Conservation (phyloP, 2,888 invertebrate genomes). For the Teleogryllus oceanicus region DNA sequence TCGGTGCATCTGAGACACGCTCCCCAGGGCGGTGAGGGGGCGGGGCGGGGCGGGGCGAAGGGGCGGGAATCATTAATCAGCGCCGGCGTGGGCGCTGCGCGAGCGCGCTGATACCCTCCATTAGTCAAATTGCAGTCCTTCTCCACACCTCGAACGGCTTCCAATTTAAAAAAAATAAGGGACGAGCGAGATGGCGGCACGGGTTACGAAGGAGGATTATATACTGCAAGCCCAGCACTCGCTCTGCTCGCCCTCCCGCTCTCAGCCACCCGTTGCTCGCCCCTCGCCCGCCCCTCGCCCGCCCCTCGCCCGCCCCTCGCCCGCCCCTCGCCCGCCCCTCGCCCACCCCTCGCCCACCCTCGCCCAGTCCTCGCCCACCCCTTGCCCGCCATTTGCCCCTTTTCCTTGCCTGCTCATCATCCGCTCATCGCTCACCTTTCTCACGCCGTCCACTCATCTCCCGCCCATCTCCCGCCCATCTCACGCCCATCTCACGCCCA, state of each 20-base stretch:
- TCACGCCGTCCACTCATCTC: neutral
- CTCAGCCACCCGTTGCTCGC: too few relatives aligned
- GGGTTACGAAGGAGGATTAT: constrained; percentile 9
- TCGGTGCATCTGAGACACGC: neutral
- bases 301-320: too few relatives aligned
- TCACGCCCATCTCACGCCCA: neutral
- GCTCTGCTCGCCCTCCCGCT: neutral
- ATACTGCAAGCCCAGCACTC: neutral
- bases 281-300: too few relatives aligned
- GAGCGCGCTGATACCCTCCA: neutral
- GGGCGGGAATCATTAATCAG: neutral
- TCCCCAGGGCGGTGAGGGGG: neutral
- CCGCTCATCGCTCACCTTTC: too few relatives aligned
- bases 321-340: too few relatives aligned
- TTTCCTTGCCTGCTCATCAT: too few relatives aligned
- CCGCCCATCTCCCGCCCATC: neutral
- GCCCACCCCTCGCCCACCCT: too few relatives aligned
- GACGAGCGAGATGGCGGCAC: neutral
- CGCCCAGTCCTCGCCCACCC: too few relatives aligned
- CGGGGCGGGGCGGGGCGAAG: neutral
- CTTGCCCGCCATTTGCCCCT: too few relatives aligned
- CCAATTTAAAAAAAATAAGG: constrained; percentile 9
- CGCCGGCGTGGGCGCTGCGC: neutral
- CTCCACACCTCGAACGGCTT: constrained; percentile 10
- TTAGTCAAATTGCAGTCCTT: constrained; percentile 2